phyloP scores from a whole-genome alignment of 1,140 invertebrate species.

The Proctacanthus coquilletti region DNA sequence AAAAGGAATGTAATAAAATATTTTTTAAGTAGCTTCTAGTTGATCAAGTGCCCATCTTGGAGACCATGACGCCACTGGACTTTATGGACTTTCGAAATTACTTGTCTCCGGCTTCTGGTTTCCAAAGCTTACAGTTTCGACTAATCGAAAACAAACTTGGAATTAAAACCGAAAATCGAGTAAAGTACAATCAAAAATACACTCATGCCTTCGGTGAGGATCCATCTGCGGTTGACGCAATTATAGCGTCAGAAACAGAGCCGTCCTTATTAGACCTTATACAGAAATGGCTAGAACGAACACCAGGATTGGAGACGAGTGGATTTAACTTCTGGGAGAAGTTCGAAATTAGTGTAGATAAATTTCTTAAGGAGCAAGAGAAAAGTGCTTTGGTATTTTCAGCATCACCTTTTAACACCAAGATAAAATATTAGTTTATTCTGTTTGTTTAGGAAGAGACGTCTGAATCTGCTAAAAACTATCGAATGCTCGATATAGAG shows the following conservation, averaged over 20 bases:
- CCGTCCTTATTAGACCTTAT: constrained; percentile 72
- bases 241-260: constrained; percentile 65
- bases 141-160: constrained; percentile 95
- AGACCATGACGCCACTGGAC: constrained; percentile 95
- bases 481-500: constrained; percentile 53
- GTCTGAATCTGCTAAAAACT: constrained; percentile 37
- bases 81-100: constrained; percentile 93
- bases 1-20: no score
- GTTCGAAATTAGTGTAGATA: constrained; percentile 62
- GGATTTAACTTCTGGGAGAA: constrained; percentile 92
- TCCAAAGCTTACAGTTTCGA: constrained; percentile 94
- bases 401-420: no score
- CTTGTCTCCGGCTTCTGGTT: constrained; percentile 87
- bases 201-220: constrained; percentile 70
- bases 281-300: constrained; percentile 85
- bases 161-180: constrained; percentile 69
- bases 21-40: constrained; percentile 82
- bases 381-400: constrained; percentile 16
- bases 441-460: constrained; percentile 35
- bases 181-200: constrained; percentile 90
- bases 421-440: no score
- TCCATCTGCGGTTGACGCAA: constrained; percentile 47
- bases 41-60: constrained; percentile 93
- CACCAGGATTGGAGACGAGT: constrained; percentile 68
- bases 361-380: constrained; percentile 53